Percentiles rank a stretch among this genome's conserved stretches.
These are phyloP conservation scores for Heterotis niloticus DNA, from an alignment of 2,113 vertebrate genomes.

Conservation along the genomic window DNA sequence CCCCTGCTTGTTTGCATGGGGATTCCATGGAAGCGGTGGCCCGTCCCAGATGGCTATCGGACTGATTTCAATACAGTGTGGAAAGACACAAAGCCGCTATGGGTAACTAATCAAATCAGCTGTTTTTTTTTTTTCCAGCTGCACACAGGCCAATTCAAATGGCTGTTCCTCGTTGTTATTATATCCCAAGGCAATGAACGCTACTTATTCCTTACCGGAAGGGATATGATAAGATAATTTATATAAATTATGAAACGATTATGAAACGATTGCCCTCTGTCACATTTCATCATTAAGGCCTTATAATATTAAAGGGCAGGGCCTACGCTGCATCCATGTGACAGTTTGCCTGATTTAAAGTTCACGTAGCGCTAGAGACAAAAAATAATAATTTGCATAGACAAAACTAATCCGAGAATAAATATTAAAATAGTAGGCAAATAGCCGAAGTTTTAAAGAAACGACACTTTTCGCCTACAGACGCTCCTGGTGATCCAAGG, in stretches of 20 bases:
- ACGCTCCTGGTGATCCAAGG: background rate
- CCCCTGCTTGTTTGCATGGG: constrained; percentile 59
- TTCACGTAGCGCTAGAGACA: constrained; percentile 10
- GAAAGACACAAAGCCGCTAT: constrained; percentile 47
- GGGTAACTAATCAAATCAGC: constrained; percentile 59
- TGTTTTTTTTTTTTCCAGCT: constrained; percentile 53
- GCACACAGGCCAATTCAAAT: constrained; percentile 41
- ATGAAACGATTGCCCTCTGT: constrained; percentile 25
- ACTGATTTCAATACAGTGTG: constrained; percentile 44
- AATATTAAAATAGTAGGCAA: constrained; percentile 20
- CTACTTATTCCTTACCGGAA: constrained; percentile 30
- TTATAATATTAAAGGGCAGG: constrained; percentile 10
- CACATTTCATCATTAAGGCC: constrained; percentile 13
- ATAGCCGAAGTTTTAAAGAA: background rate
- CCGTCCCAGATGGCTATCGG: constrained; percentile 35
- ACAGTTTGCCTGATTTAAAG: background rate
- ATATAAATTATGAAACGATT: constrained; percentile 25
- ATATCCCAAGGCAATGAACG: constrained; percentile 28
- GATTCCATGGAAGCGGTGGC: constrained; percentile 58
- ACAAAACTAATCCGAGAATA: constrained; percentile 1
- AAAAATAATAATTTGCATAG: constrained; percentile 20
- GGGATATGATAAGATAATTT: constrained; percentile 27
- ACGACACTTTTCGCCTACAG: too few relatives aligned
- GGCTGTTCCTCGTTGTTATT: constrained; percentile 38
- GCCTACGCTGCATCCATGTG: background rate